Evolutionary conservation across 2,113 vertebrate genomes (phyloP).

Genomic region (Periophthalmus modestus): DNA sequence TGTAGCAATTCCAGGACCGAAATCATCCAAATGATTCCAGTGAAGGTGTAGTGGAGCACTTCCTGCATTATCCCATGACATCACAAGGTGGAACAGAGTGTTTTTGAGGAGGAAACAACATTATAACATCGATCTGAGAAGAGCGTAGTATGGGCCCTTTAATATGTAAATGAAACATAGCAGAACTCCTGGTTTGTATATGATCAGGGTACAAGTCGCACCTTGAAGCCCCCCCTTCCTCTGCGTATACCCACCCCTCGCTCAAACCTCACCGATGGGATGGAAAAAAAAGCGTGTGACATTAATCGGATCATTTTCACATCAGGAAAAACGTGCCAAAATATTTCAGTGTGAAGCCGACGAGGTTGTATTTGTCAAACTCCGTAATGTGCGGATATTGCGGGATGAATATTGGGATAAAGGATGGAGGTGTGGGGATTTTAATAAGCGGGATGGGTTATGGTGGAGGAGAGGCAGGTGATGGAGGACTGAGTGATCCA

Average conservation of each 20-base stretch:
- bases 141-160: no score
- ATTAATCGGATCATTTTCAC: constrained; percentile 76
- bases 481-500: constrained; percentile 35
- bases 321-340: constrained; percentile 67
- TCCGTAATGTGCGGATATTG: constrained; percentile 72
- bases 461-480: constrained; percentile 54
- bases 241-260: constrained; percentile 12
- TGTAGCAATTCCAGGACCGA: no score
- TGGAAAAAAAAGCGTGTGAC: constrained; percentile 42
- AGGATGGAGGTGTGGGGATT: constrained; percentile 36
- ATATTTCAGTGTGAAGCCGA: constrained; percentile 63
- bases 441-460: constrained; percentile 69
- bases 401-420: constrained; percentile 70
- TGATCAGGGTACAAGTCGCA: constrained; percentile 18
- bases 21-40: no score
- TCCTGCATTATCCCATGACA: no score
- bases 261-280: background rate
- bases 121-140: no score
- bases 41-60: no score
- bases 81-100: no score
- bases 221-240: constrained; percentile 26
- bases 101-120: no score
- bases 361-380: constrained; percentile 68
- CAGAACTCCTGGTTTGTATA: no score
- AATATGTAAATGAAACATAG: no score